phyloP scores from a whole-genome alignment of 2,888 invertebrate genomes.

The Tipula helvola region DNA sequence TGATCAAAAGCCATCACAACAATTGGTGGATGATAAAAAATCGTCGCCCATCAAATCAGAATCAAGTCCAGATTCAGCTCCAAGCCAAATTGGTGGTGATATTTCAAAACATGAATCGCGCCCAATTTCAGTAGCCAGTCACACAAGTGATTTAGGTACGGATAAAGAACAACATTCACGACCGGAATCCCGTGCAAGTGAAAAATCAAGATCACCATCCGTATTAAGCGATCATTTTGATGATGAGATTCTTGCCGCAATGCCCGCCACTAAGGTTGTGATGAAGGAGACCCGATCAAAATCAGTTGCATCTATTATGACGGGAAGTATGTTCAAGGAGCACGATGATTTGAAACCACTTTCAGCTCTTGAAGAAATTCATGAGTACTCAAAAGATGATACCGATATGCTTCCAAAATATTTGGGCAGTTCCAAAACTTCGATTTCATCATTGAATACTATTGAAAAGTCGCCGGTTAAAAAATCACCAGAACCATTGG shows the following conservation, averaged over 20 bases:
- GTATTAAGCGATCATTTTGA: constrained; percentile 27
- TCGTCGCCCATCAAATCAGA: constrained; percentile 16
- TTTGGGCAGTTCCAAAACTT: neutral
- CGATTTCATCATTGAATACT: neutral
- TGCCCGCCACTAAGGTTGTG: constrained; percentile 12
- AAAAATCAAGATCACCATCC: constrained; percentile 18
- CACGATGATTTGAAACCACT: constrained; percentile 24
- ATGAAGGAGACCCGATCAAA: constrained; percentile 35
- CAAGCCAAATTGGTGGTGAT: neutral
- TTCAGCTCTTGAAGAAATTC: constrained; percentile 22
- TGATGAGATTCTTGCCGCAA: neutral
- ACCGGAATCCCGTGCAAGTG: constrained; percentile 14
- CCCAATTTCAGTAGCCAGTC: constrained; percentile 7
- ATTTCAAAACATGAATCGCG: constrained; percentile 11
- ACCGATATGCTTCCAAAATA: neutral
- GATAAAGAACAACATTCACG: constrained; percentile 4
- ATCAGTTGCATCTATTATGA: constrained; percentile 35
- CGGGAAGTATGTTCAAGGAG: constrained; percentile 34
- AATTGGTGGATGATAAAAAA: constrained; percentile 11
- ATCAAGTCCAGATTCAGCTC: constrained; percentile 13
- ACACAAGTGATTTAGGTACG: neutral
- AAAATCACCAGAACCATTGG: constrained; percentile 4
- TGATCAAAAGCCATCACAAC: neutral
- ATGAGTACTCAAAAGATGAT: constrained; percentile 14
- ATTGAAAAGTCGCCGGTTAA: constrained; percentile 17